Base-by-base conservation (phyloP, 2,888 invertebrate species). In the Bursaphelenchus okinawaensis region DNA sequence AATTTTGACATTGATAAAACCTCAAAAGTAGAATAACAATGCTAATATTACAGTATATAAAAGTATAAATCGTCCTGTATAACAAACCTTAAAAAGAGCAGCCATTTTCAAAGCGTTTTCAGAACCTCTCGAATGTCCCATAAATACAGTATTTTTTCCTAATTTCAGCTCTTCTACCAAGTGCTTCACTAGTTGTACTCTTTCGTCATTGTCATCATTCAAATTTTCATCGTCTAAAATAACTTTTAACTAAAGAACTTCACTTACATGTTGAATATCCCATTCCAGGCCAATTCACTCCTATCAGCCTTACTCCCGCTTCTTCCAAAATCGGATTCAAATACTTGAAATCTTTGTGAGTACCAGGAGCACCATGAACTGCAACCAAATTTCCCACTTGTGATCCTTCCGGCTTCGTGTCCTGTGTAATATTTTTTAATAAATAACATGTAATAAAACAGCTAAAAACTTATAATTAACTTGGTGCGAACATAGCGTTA, bases 301-400 rank as follows among this genome's bases (percentile, higher is more conserved):
- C 74, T 50, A 73, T 71, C 28, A 63, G 51, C 8, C 73, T 73
- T 20, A 73, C 60, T 16, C 68, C 68, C n/a, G 22, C 12, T 22
- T 60, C 65, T n/a, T 55, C 26, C 9, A 73, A 62, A 7, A 62
- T 58, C 28, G 76, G 74, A 20, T 52, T 31, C 27, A 74, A 52
- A 55, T 76, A 74, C 55, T 73, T 73, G 72, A 73, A 73, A 52
- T 73, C 73, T 24, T 75, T 75, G 59, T 75, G 75, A 16, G 69
- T 67, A 16, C 72, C 72, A 2, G 71, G 68, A 12, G 62, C 54
- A n/a, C 71, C 71, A 52, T 71, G 71, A 4, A 74, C 52, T 19
- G 66, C 56, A 19, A 71, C 56, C 24, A 68, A 58, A 8, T 70
- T 74, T 2, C 69, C 69, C 12, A 70, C 50, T n/a, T 24, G n/a